phyloP scores from a whole-genome alignment of 2,113 vertebrate species.

The Tragelaphus imberbis region DNA sequence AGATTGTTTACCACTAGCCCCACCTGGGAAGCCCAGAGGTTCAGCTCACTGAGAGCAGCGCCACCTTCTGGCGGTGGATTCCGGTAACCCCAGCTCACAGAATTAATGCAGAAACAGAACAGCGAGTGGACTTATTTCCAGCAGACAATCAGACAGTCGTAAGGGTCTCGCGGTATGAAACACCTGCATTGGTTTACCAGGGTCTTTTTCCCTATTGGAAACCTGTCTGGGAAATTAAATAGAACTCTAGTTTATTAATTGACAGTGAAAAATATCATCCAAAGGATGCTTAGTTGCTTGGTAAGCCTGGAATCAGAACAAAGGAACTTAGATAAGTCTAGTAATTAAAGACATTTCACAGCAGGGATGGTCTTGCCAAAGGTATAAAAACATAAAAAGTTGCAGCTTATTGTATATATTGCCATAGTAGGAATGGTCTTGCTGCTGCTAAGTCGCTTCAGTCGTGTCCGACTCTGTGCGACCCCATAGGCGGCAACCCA shows the following conservation, averaged over 20 bases:
- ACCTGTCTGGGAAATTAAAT: background rate
- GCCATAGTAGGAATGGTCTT: background rate
- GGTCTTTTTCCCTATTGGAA: background rate
- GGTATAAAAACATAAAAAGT: background rate
- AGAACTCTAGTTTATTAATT: background rate
- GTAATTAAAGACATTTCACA: background rate
- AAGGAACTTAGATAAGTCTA: background rate
- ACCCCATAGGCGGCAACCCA: too few species aligned
- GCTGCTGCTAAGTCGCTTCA: background rate
- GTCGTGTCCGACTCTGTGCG: too few species aligned
- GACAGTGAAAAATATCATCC: slow-evolving; percentile 12
- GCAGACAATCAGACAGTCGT: background rate
- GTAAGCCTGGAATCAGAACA: background rate
- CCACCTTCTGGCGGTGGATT: background rate
- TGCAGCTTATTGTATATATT: background rate
- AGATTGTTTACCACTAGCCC: background rate
- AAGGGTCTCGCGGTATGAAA: background rate
- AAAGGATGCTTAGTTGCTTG: background rate
- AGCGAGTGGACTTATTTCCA: background rate
- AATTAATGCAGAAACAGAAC: background rate
- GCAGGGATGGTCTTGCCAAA: slow-evolving; percentile 10
- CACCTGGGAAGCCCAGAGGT: background rate
- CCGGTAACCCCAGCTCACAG: background rate
- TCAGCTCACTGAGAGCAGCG: background rate
- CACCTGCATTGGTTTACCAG: background rate